A percentile compares a stretch with the other conserved stretches of the same genome.
Conservation (phyloP, 2,888 invertebrate genomes). For the Allygus modestus region DNA sequence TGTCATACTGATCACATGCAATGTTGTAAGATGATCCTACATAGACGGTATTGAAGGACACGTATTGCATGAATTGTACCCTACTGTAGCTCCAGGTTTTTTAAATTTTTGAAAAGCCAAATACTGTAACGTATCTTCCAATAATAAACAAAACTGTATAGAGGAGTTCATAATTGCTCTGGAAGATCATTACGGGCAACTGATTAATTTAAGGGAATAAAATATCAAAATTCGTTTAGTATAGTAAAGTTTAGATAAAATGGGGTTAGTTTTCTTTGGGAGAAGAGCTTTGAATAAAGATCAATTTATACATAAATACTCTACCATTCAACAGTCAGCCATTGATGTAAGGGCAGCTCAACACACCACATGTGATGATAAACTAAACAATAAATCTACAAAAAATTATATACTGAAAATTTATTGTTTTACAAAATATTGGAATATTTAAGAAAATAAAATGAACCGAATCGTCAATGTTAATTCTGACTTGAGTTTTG, state of each 20-base stretch:
- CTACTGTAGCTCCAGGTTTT: constrained; percentile 36
- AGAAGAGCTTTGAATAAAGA: background rate
- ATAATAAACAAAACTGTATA: constrained; percentile 20
- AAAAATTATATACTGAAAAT: constrained; percentile 1
- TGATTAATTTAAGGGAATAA: constrained; percentile 23
- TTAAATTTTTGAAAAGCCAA: constrained; percentile 34
- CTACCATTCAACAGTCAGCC: background rate
- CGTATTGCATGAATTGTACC: constrained; percentile 37
- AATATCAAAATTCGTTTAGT: constrained; percentile 3
- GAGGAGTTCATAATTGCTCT: constrained; percentile 6
- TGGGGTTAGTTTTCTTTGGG: background rate
- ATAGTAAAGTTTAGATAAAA: background rate
- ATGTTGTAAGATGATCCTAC: constrained; percentile 31
- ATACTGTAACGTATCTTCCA: constrained; percentile 27
- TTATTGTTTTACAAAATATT: background rate
- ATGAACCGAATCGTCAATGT: constrained; percentile 24
- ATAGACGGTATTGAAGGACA: constrained; percentile 41
- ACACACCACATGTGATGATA: background rate
- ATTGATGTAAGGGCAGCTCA: background rate
- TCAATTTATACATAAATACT: background rate
- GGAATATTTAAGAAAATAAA: background rate
- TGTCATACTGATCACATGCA: constrained; percentile 6
- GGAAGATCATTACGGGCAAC: constrained; percentile 19
- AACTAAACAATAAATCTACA: background rate
- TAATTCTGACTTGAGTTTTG: background rate